A percentile compares a stretch with the other conserved stretches of the same genome.
Conservation (phyloP, 2,113 vertebrate genomes). For the Nothobranchius furzeri region DNA sequence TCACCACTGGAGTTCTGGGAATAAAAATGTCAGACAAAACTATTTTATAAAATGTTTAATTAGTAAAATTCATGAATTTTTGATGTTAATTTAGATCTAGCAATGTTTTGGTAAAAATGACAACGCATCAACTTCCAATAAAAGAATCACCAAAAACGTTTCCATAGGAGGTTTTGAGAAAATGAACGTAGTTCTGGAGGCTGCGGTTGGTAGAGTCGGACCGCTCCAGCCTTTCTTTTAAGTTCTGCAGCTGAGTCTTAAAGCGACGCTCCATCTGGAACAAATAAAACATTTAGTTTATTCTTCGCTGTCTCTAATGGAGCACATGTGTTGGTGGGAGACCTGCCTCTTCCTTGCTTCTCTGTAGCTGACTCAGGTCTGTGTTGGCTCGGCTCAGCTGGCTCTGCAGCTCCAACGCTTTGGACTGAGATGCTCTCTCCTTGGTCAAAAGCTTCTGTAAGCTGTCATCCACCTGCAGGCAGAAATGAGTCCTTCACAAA, state of each 20-base stretch:
- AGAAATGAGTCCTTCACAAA: not conserved
- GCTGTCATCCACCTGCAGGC: slow-evolving; percentile 83
- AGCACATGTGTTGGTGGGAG: no score
- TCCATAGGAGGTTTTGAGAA: slow-evolving; percentile 91
- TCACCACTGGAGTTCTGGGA: no score
- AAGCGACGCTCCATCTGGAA: slow-evolving; percentile 84
- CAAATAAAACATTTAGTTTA: not conserved
- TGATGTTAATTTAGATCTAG: not conserved
- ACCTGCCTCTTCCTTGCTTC: slow-evolving; percentile 85
- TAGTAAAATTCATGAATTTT: no score
- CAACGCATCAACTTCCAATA: slow-evolving; percentile 72
- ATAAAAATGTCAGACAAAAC: no score
- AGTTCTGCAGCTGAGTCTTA: slow-evolving; percentile 86
- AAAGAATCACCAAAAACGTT: slow-evolving; percentile 86
- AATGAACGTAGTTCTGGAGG: slow-evolving; percentile 92
- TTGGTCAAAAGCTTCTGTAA: slow-evolving; percentile 82
- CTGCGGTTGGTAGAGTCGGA: slow-evolving; percentile 91
- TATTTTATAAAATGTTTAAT: no score
- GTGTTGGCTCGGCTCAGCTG: slow-evolving; percentile 86
- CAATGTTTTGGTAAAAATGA: not conserved
- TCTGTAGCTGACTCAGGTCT: slow-evolving; percentile 83
- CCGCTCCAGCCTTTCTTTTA: slow-evolving; percentile 89
- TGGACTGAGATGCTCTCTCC: slow-evolving; percentile 85
- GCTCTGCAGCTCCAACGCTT: slow-evolving; percentile 87
- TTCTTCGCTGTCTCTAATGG: no score